These are phyloP conservation scores for Cecidostiba fungosa DNA, from an alignment of 2,888 invertebrate genomes.

Conservation along the genomic window DNA sequence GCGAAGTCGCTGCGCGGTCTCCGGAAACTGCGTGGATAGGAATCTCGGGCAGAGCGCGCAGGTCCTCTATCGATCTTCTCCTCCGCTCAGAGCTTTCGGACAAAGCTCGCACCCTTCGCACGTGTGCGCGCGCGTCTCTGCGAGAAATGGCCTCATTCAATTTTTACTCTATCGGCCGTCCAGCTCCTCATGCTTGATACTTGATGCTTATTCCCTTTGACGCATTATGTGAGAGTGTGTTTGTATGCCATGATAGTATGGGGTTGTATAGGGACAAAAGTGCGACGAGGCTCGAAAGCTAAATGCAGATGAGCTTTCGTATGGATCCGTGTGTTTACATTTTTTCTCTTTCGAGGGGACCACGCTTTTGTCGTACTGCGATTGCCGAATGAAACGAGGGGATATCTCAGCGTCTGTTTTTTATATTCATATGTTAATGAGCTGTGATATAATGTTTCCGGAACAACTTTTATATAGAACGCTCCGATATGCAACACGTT, in stretches of 20 bases:
- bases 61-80: slow-evolving; percentile 75
- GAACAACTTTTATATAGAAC: background rate
- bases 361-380: background rate
- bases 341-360: background rate
- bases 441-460: background rate
- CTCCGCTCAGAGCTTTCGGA: background rate
- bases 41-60: slow-evolving; percentile 72
- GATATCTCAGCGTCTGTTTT: background rate
- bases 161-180: slow-evolving; percentile 5
- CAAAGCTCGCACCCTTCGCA: background rate
- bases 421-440: background rate
- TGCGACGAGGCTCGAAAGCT: no score
- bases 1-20: slow-evolving; percentile 31
- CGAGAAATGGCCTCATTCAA: slow-evolving; percentile 23
- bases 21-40: slow-evolving; percentile 62
- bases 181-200: no score
- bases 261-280: background rate
- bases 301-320: slow-evolving; percentile 20
- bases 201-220: background rate
- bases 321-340: slow-evolving; percentile 16
- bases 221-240: background rate
- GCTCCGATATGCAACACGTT: background rate
- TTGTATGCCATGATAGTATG: background rate
- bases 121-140: slow-evolving; percentile 19
- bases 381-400: background rate